Evolutionary conservation across 1,140 invertebrate species (phyloP).

Genomic region (Pinna nobilis): DNA sequence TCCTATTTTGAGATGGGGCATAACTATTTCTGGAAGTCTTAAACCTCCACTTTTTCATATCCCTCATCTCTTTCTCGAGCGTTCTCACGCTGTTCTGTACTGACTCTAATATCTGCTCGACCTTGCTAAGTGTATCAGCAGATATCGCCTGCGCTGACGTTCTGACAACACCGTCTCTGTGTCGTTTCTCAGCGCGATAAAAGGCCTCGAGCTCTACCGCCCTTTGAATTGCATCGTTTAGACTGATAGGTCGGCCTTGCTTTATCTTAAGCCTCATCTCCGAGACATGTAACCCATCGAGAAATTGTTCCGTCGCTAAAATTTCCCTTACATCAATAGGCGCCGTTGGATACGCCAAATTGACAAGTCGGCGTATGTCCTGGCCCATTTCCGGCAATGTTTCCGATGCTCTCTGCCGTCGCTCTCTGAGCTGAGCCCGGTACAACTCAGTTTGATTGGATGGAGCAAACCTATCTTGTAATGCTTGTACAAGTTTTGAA

Average conservation of each 20-base stretch:
- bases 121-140: neutral
- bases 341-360: slow-evolving; percentile 22
- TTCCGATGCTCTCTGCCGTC: slow-evolving; percentile 24
- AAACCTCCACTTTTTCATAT: slow-evolving; percentile 19
- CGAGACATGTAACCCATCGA: slow-evolving; percentile 19
- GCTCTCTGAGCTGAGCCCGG: slow-evolving; percentile 25
- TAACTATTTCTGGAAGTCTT: slow-evolving; percentile 1
- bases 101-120: neutral
- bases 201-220: slow-evolving; percentile 35
- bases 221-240: slow-evolving; percentile 21
- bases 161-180: neutral
- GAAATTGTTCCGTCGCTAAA: slow-evolving; percentile 30
- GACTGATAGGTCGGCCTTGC: neutral
- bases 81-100: neutral
- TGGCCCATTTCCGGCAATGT: slow-evolving; percentile 33
- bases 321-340: slow-evolving; percentile 15
- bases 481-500: neutral
- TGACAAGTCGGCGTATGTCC: slow-evolving; percentile 19
- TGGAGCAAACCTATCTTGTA: slow-evolving; percentile 36
- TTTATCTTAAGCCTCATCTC: slow-evolving; percentile 26
- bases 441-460: slow-evolving; percentile 37
- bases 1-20: neutral
- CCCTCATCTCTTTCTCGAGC: slow-evolving; percentile 2
- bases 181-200: slow-evolving; percentile 10
- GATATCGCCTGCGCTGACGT: neutral